These are phyloP conservation scores for Aramus guarauna DNA, from an alignment of 2,113 vertebrate species.

Conservation along the genomic window DNA sequence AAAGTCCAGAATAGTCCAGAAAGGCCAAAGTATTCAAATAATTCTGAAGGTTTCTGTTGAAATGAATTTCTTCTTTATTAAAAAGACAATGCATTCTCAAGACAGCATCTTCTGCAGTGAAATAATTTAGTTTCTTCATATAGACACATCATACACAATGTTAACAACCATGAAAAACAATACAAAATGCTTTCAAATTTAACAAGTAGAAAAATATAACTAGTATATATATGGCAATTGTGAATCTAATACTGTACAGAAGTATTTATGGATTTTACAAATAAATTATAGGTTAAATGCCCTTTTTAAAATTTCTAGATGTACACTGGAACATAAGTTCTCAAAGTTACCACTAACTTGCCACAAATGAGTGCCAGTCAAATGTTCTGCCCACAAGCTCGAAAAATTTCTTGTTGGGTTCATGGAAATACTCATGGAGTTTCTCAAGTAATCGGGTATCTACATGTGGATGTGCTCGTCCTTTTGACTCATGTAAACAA, in stretches of 20 bases:
- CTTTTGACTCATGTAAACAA: conserved; percentile 95
- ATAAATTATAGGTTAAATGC: conserved; percentile 79
- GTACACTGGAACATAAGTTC: conserved; percentile 40
- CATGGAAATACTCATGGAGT: conserved; percentile 88
- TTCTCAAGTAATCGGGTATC: conserved; percentile 83
- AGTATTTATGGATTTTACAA: conserved; percentile 79
- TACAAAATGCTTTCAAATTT: conserved; percentile 80
- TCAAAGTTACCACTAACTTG: conserved; percentile 22
- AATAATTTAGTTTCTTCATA: conserved; percentile 76
- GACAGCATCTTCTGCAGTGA: conserved; percentile 56
- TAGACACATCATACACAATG: conserved; percentile 77
- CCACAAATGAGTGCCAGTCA: conserved; percentile 84
- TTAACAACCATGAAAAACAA: conserved; percentile 83
- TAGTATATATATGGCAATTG: conserved; percentile 81
- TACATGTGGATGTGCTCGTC: conserved; percentile 88
- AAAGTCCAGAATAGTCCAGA: background rate
- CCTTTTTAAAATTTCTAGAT: conserved; percentile 52
- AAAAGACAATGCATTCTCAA: conserved; percentile 65
- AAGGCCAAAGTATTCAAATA: conserved; percentile 32
- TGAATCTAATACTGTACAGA: conserved; percentile 81
- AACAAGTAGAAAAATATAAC: conserved; percentile 94
- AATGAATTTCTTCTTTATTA: conserved; percentile 60
- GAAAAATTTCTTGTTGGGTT: conserved; percentile 94
- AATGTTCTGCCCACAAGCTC: conserved; percentile 91
- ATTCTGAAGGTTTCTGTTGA: conserved; percentile 29